These are phyloP conservation scores for Rhombomys opimus DNA, from an alignment of 2,113 vertebrate species.

Conservation along the genomic window DNA sequence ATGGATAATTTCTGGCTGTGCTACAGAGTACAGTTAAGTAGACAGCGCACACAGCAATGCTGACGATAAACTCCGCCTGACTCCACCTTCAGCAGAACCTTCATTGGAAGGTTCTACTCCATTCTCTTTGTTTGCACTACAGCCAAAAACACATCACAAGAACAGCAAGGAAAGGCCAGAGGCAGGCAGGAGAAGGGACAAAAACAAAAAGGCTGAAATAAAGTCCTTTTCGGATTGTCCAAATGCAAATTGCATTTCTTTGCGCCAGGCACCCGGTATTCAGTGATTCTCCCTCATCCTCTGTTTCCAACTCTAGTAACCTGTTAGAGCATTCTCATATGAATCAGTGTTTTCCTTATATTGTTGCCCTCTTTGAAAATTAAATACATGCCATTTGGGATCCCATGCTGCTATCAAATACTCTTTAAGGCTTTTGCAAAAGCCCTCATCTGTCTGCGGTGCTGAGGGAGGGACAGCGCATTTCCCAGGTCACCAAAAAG, in stretches of 20 bases:
- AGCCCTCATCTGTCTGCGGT: not conserved
- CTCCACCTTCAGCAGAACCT: not conserved
- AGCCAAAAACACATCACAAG: not conserved
- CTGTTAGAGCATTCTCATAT: not conserved
- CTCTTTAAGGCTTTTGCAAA: not conserved
- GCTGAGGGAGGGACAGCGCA: not conserved
- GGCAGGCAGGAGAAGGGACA: not conserved
- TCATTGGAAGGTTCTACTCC: not conserved
- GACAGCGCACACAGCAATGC: not conserved
- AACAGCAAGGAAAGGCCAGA: slow-evolving; percentile 24
- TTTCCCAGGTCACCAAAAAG: slow-evolving; percentile 23
- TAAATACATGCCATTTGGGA: not conserved
- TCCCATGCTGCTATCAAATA: not conserved
- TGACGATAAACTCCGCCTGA: not conserved
- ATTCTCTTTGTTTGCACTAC: not conserved
- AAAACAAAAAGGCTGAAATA: not conserved
- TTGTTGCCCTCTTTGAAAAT: not conserved
- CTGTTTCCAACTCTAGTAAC: not conserved
- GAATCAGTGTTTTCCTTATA: not conserved
- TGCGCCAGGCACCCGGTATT: not conserved
- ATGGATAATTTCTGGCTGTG: not conserved
- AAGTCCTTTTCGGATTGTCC: slow-evolving; percentile 13
- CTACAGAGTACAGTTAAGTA: slow-evolving; percentile 4
- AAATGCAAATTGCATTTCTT: not conserved
- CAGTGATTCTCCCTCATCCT: not conserved